Evolutionary conservation across 2,888 invertebrate genomes (phyloP).

Genomic region (Drosophila melanocephala): DNA sequence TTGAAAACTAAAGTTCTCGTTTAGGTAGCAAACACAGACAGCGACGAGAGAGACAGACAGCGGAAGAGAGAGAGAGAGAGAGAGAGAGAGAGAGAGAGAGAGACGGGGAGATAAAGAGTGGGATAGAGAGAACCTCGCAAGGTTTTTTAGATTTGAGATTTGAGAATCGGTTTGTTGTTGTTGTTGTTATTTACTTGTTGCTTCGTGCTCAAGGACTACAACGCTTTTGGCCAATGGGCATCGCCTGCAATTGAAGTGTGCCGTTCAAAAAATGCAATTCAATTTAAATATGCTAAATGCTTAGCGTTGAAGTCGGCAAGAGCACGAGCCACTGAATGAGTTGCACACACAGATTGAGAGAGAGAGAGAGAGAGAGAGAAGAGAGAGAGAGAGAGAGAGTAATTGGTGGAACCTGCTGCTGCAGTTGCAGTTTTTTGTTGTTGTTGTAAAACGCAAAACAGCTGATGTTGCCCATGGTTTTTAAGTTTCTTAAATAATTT

Average conservation of each 20-base stretch:
- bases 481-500: slow-evolving; percentile 23
- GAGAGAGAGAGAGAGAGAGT: slow-evolving; percentile 12
- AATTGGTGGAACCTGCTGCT: slow-evolving; percentile 32
- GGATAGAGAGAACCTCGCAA: slow-evolving; percentile 13
- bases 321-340: slow-evolving; percentile 7
- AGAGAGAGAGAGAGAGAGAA: neutral
- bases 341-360: slow-evolving; percentile 13
- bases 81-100: neutral
- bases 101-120: slow-evolving; percentile 7
- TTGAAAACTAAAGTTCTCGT: slow-evolving; percentile 78
- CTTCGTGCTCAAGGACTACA: slow-evolving; percentile 35
- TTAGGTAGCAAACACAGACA: slow-evolving; percentile 66
- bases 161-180: neutral
- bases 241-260: slow-evolving; percentile 31
- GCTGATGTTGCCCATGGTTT: slow-evolving; percentile 47
- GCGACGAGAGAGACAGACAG: slow-evolving; percentile 19
- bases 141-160: slow-evolving; percentile 16
- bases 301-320: slow-evolving; percentile 6
- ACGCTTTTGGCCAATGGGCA: slow-evolving; percentile 27
- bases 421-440: slow-evolving; percentile 25
- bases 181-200: slow-evolving; percentile 33
- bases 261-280: slow-evolving; percentile 37
- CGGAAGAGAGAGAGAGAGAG: slow-evolving; percentile 5
- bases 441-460: slow-evolving; percentile 30
- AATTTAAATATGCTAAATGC: slow-evolving; percentile 31